Percentiles rank a stretch among this genome's conserved stretches.
Conservation (phyloP, 2,113 vertebrate genomes). For the Brachyhypopomus occidentalis region DNA sequence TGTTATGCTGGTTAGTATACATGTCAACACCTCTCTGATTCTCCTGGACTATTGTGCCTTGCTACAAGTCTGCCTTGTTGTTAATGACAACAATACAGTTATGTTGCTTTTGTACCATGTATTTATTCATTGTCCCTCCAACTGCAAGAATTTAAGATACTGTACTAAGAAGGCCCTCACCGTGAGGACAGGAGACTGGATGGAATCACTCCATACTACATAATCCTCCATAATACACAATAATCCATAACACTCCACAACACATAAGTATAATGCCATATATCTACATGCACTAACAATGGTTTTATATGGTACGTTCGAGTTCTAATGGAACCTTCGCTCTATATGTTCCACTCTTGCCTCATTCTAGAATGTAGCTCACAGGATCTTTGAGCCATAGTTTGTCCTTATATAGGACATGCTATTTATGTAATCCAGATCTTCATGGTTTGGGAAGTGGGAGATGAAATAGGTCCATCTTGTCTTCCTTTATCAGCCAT, state of each 20-base stretch:
- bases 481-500: not conserved
- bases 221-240: too few relatives aligned
- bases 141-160: not conserved
- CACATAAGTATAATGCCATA: too few relatives aligned
- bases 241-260: too few relatives aligned
- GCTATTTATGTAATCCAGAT: not conserved
- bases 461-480: slow-evolving; percentile 10
- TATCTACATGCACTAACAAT: not conserved
- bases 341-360: not conserved
- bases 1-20: not conserved
- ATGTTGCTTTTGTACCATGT: too few relatives aligned
- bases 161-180: not conserved
- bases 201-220: too few relatives aligned
- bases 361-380: not conserved
- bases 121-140: too few relatives aligned
- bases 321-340: not conserved
- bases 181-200: not conserved
- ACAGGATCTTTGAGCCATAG: not conserved
- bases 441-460: not conserved
- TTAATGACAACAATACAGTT: too few relatives aligned
- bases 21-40: not conserved
- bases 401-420: not conserved
- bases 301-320: not conserved
- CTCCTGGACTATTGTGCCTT: not conserved
- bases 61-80: too few relatives aligned